phyloP scores from a whole-genome alignment of 2,797 vertebrate genomes.

The Podarcis lilfordi region DNA sequence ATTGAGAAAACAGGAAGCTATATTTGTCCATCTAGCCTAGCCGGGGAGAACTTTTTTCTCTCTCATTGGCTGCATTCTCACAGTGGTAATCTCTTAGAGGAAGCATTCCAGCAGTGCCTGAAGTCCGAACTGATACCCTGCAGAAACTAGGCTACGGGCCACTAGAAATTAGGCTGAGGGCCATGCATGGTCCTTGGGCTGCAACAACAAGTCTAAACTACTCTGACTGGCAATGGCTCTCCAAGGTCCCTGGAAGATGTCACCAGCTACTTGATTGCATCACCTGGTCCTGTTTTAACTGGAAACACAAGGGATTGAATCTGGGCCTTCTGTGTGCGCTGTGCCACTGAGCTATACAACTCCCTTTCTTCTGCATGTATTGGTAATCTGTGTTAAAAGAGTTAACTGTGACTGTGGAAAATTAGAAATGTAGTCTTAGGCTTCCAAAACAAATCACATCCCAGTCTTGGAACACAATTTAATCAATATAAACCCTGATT shows the following conservation, averaged over 20 bases:
- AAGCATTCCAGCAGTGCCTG: not conserved
- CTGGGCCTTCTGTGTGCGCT: not conserved
- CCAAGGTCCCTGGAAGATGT: not conserved
- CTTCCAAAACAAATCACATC: not conserved
- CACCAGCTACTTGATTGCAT: not conserved
- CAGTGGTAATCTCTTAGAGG: not conserved
- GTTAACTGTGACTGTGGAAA: not conserved
- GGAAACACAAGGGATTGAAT: not conserved
- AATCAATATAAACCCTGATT: not conserved
- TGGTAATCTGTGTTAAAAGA: not conserved
- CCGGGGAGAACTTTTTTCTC: not conserved
- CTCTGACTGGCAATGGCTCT: not conserved
- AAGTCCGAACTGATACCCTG: not conserved
- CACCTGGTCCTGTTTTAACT: not conserved
- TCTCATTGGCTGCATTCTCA: not conserved
- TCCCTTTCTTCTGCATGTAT: not conserved
- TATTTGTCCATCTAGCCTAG: not conserved
- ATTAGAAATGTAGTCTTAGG: not conserved
- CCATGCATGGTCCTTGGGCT: no score
- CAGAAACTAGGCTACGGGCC: no score
- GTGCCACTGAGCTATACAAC: not conserved
- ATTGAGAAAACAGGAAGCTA: not conserved
- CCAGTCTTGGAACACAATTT: not conserved
- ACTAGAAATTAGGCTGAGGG: no score
- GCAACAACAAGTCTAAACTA: not conserved